Evolutionary conservation across 1,140 invertebrate species (phyloP).

Genomic region (Drosophila bocki): DNA sequence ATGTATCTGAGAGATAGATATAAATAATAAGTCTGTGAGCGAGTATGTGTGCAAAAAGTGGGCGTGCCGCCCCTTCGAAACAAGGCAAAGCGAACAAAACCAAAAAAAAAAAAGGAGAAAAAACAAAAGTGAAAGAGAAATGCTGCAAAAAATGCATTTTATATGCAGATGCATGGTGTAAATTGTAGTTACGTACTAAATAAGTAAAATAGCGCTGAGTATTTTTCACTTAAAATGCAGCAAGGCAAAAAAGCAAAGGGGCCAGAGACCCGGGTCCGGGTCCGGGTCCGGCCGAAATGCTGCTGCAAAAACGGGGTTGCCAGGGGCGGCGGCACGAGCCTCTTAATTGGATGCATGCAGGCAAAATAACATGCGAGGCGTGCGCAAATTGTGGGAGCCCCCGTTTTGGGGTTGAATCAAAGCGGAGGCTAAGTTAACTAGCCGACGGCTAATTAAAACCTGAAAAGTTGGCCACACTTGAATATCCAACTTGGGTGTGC

Average conservation of each 20-base stretch:
- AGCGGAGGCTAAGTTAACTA: conserved; percentile 75
- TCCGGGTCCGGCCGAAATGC: conserved; percentile 11
- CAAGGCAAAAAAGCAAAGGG: conserved; percentile 57
- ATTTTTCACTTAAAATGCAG: conserved; percentile 83
- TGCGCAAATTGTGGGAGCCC: conserved; percentile 60
- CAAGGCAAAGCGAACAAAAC: conserved; percentile 27
- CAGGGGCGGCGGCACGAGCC: conserved; percentile 53
- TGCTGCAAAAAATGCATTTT: conserved; percentile 76
- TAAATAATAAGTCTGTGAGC: conserved; percentile 67
- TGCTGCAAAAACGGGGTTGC: conserved; percentile 20
- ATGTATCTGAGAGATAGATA: conserved; percentile 53
- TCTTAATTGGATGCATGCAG: conserved; percentile 83
- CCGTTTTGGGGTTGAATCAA: conserved; percentile 33
- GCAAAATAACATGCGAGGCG: conserved; percentile 80
- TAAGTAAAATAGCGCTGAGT: conserved; percentile 84
- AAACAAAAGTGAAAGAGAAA: conserved; percentile 23
- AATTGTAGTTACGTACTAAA: conserved; percentile 84
- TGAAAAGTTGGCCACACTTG: conserved; percentile 73
- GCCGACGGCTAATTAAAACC: conserved; percentile 79
- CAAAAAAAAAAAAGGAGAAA: conserved; percentile 15
- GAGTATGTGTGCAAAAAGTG: conserved; percentile 63
- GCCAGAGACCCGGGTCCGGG: conserved; percentile 14
- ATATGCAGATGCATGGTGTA: conserved; percentile 82
- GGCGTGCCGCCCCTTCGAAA: conserved; percentile 62
- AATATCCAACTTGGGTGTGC: conserved; percentile 53